These are phyloP conservation scores for Alviniconcha strummeri DNA, from an alignment of 2,888 invertebrate species.

Conservation along the genomic window DNA sequence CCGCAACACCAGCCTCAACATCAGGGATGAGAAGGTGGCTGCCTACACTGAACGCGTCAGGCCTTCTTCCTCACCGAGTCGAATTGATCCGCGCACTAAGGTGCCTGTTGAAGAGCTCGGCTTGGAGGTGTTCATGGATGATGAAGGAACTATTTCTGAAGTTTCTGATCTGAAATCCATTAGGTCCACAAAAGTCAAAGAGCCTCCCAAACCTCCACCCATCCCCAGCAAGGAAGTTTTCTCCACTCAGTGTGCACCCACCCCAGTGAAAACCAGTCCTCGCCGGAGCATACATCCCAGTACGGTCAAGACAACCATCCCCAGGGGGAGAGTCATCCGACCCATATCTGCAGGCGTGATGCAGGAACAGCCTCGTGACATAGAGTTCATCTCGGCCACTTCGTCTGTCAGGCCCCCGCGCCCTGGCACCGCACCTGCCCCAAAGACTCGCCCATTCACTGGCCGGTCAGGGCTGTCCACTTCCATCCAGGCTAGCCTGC, in stretches of 20 bases:
- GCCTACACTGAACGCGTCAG: conserved; percentile 43
- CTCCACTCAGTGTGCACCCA: conserved; percentile 54
- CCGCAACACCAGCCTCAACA: conserved; percentile 59
- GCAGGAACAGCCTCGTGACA: conserved; percentile 14
- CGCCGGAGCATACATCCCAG: conserved; percentile 59
- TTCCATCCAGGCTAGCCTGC: conserved; percentile 51
- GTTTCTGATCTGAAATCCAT: conserved; percentile 55
- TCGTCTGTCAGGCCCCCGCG: conserved; percentile 37
- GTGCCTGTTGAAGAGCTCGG: conserved; percentile 61
- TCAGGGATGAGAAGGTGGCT: conserved; percentile 37
- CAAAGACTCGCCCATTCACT: conserved; percentile 46
- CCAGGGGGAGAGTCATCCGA: conserved; percentile 61
- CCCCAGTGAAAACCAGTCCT: conserved; percentile 48
- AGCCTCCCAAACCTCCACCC: conserved; percentile 45
- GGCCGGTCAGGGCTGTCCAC: conserved; percentile 49
- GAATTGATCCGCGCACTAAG: conserved; percentile 68
- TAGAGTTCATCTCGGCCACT: conserved; percentile 14
- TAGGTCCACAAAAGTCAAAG: conserved; percentile 52
- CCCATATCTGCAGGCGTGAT: conserved; percentile 62
- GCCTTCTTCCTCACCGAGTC: conserved; percentile 68
- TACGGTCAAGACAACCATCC: conserved; percentile 61
- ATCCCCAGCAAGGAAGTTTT: conserved; percentile 52
- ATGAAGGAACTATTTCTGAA: conserved; percentile 53
- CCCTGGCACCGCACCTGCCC: conserved; percentile 53
- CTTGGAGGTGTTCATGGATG: conserved; percentile 52